Percentiles rank a stretch among this genome's conserved stretches.
These are phyloP conservation scores for Tetranychus piercei DNA, from an alignment of 2,888 invertebrate genomes.

Conservation along the genomic window DNA sequence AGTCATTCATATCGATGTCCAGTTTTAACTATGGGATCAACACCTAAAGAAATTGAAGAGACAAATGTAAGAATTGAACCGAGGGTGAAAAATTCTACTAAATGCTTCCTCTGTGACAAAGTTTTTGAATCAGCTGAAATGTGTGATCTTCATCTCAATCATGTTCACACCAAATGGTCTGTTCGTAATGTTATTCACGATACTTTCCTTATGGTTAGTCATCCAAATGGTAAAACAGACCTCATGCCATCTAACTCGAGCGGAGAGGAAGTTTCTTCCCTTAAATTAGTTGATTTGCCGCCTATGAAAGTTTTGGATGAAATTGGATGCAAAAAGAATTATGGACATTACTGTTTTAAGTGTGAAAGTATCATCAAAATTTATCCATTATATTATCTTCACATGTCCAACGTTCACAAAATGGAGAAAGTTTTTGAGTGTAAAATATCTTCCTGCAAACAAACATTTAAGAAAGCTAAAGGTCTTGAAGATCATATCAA, in stretches of 20 bases:
- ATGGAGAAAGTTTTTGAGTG: conserved; percentile 23
- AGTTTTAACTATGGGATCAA: conserved; percentile 1
- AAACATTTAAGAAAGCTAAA: conserved; percentile 21
- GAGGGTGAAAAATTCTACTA: neutral
- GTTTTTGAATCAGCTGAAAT: conserved; percentile 24
- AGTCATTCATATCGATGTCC: conserved; percentile 20
- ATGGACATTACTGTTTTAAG: conserved; percentile 24
- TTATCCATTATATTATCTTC: conserved; percentile 23
- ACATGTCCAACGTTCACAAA: conserved; percentile 24
- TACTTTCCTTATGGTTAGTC: conserved; percentile 14
- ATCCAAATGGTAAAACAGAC: conserved; percentile 14
- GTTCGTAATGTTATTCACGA: conserved; percentile 14
- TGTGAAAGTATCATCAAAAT: conserved; percentile 24
- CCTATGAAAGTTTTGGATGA: conserved; percentile 18
- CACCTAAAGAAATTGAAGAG: neutral
- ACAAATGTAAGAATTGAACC: neutral
- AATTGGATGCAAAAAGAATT: conserved; percentile 20
- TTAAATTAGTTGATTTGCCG: conserved; percentile 18
- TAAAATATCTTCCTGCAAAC: conserved; percentile 21
- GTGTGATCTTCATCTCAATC: conserved; percentile 27
- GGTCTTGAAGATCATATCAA: conserved; percentile 22
- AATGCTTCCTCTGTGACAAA: conserved; percentile 27
- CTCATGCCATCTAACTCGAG: conserved; percentile 2
- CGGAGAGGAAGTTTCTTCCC: neutral
- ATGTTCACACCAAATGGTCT: conserved; percentile 28